Evolutionary conservation across 2,797 vertebrate species (phyloP), one percentile per base, ranked within the genome.

Genomic region (Parotocinclus haroldoi): DNA sequence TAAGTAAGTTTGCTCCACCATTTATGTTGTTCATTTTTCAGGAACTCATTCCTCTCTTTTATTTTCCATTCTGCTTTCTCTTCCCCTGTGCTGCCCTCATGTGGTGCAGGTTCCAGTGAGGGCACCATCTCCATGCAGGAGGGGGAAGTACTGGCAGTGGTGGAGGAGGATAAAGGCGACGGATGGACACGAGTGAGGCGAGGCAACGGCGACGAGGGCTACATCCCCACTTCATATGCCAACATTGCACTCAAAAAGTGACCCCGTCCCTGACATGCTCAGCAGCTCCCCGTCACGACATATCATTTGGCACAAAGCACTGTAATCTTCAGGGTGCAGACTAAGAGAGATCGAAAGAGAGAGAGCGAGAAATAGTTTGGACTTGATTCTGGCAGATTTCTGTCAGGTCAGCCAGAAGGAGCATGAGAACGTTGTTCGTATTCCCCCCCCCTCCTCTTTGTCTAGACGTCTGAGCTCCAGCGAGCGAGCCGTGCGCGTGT

Each of bases 131-230:
- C 92, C 52, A 94, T 96, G 92, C 84, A 89, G 12, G 93, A 96
- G 72, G 93, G 92, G 0, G 93, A 96, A 68, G 87, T 89, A 37
- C 87, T 96, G 42, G 86, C 88, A 6, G 85, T 96, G 66, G 92
- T 96, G 66, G 93, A 96, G 73, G 93, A 94, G 63, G 94, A 96
- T 78, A 96, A 96, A 69, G 94, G 94, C 0, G 94, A 96, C 0
- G 94, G 94, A 36, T 96, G 94, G 94, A 95, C 94, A 0, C 88
- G 94, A 0, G 93, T 96, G 19, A 87, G 92, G 13, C 79, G 92
- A 77, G 87, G 66, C 82, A 92, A 94, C 45, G 93, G 93, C 0
- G 93, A 91, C 0, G 94, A 96, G 74, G 94, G 94, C 71, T 96
- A 96, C 39, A 93, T 96, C 69, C 94, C 94, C 48, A 94, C 94